Percentiles rank a stretch among this genome's conserved stretches.
Conservation (phyloP, 1,140 invertebrate genomes). For the Drosophila subpulchrella region DNA sequence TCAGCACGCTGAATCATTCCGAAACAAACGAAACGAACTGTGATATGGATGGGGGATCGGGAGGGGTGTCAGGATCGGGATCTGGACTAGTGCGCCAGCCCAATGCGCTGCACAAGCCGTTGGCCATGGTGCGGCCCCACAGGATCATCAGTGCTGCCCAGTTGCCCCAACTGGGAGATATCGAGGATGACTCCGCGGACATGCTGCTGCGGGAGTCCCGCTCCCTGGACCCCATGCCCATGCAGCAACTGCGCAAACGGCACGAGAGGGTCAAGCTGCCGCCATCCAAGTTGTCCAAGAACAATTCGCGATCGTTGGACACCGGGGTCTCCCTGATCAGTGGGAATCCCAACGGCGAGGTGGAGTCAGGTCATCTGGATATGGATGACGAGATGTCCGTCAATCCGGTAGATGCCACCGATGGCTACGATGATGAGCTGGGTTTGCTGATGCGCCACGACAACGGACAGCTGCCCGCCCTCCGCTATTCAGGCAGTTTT, state of each 20-base stretch:
- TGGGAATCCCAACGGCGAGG: conserved; percentile 70
- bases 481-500: conserved; percentile 62
- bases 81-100: conserved; percentile 66
- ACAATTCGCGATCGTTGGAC: conserved; percentile 80
- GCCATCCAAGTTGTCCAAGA: conserved; percentile 80
- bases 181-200: conserved; percentile 41
- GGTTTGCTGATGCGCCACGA: conserved; percentile 73
- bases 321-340: conserved; percentile 80
- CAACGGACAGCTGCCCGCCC: conserved; percentile 63
- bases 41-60: conserved; percentile 76
- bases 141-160: conserved; percentile 75
- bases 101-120: conserved; percentile 76
- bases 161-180: conserved; percentile 34
- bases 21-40: conserved; percentile 84
- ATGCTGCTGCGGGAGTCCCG: conserved; percentile 72
- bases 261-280: conserved; percentile 72
- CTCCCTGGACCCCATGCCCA: conserved; percentile 80
- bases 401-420: conserved; percentile 68
- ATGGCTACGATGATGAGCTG: conserved; percentile 76
- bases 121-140: conserved; percentile 83
- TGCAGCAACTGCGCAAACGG: conserved; percentile 72
- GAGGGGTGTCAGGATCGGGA: conserved; percentile 37
- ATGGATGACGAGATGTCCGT: conserved; percentile 46
- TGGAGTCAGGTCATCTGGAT: conserved; percentile 22
- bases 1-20: conserved; percentile 84